Evolutionary conservation across 2,888 invertebrate genomes (phyloP).

Genomic region (Sarcophaga carnaria): DNA sequence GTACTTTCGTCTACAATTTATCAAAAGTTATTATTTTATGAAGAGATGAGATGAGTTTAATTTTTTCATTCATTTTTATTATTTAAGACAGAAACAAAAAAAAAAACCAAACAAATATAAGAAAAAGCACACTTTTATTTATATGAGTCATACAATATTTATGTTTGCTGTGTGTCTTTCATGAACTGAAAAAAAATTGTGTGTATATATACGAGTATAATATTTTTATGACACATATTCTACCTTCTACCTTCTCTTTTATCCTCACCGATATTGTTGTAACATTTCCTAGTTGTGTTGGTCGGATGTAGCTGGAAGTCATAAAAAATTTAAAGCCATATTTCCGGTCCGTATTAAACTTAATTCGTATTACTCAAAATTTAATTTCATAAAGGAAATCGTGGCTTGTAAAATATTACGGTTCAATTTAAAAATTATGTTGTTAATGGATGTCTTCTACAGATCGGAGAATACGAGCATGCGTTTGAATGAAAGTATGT

Average conservation of each 20-base stretch:
- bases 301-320: constrained; percentile 1
- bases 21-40: constrained; percentile 43
- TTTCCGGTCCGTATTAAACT: constrained; percentile 23
- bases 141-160: not conserved
- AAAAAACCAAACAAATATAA: constrained; percentile 46
- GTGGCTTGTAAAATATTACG: constrained; percentile 11
- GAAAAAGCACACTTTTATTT: constrained; percentile 62
- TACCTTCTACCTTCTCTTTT: not conserved
- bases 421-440: constrained; percentile 2
- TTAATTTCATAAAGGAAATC: constrained; percentile 18
- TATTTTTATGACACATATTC: constrained; percentile 11
- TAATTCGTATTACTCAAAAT: constrained; percentile 40
- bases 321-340: constrained; percentile 23
- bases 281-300: constrained; percentile 28
- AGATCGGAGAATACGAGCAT: not conserved
- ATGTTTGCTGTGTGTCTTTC: not conserved
- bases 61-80: constrained; percentile 56
- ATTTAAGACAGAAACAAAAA: not conserved
- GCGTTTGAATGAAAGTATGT: not conserved
- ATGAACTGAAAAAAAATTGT: not conserved
- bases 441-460: not conserved
- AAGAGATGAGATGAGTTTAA: constrained; percentile 69
- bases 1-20: not conserved
- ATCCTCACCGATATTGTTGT: not conserved
- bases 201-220: not conserved